Evolutionary conservation across 2,888 invertebrate species (phyloP).

Genomic region (Epinotia brunnichana): DNA sequence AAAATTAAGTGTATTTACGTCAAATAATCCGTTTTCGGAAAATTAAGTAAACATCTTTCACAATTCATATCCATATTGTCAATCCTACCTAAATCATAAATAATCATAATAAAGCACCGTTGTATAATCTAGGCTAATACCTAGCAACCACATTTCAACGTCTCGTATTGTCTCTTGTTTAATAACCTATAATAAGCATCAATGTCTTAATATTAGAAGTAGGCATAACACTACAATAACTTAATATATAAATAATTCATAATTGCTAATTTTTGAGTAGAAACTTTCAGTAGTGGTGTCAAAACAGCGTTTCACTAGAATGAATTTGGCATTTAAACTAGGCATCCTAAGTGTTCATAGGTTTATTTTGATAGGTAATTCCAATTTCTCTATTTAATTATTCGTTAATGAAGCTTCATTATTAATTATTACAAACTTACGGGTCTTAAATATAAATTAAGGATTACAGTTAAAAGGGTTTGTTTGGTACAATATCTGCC

Average conservation of each 20-base stretch:
- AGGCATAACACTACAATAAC: background rate
- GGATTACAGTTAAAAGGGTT: constrained; percentile 48
- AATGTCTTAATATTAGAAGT: background rate
- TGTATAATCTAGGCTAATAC: background rate
- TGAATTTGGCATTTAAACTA: background rate
- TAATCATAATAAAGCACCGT: background rate
- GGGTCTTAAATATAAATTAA: constrained; percentile 59
- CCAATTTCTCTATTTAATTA: background rate
- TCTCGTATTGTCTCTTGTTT: background rate
- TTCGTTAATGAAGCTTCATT: constrained; percentile 41
- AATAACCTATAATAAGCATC: background rate
- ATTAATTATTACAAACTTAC: constrained; percentile 58
- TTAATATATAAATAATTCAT: background rate
- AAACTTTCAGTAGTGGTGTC: background rate
- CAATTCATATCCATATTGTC: background rate
- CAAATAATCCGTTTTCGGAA: background rate
- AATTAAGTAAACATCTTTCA: background rate
- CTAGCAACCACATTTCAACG: background rate
- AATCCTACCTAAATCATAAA: background rate
- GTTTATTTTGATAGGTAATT: constrained; percentile 16
- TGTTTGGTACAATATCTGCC: constrained; percentile 5
- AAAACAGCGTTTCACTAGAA: background rate
- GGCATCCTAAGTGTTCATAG: constrained; percentile 16
- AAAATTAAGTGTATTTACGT: background rate
- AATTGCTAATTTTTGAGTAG: background rate